Percentiles rank a stretch among this genome's conserved stretches.
These are phyloP conservation scores for Julus scanicus DNA, from an alignment of 2,888 invertebrate genomes.

Conservation along the genomic window DNA sequence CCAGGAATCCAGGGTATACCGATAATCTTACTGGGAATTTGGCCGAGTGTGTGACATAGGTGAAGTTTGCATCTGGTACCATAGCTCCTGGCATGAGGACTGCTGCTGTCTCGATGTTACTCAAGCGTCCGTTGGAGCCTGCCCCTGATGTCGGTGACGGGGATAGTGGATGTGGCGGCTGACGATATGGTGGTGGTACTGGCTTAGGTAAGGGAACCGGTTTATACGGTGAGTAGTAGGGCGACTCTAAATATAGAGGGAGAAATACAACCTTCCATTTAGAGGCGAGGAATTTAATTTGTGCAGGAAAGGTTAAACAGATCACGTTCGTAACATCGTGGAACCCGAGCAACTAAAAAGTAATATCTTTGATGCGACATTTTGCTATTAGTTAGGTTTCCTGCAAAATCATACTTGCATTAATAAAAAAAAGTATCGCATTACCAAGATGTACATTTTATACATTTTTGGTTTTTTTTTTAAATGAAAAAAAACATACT, in stretches of 20 bases:
- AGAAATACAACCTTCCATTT: neutral
- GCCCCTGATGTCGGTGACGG: neutral
- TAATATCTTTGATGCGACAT: too few species aligned
- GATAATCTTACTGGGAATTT: conserved; percentile 51
- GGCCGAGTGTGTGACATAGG: conserved; percentile 54
- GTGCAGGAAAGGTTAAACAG: neutral
- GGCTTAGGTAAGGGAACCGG: conserved; percentile 56
- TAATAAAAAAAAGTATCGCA: too few species aligned
- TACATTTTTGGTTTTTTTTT: too few species aligned
- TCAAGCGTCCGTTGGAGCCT: conserved; percentile 17
- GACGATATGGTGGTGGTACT: conserved; percentile 55
- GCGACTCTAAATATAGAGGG: conserved; percentile 35
- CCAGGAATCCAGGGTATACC: too few species aligned
- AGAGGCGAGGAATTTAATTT: neutral
- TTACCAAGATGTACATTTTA: too few species aligned
- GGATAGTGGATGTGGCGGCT: conserved; percentile 52
- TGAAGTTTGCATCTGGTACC: conserved; percentile 37
- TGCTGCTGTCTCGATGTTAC: conserved; percentile 45
- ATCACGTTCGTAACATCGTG: neutral
- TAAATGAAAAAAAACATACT: too few species aligned
- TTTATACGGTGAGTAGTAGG: conserved; percentile 54
- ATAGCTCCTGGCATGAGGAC: conserved; percentile 51
- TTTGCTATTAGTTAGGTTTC: too few species aligned
- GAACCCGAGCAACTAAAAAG: neutral
- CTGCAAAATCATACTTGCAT: too few species aligned